phyloP scores from a whole-genome alignment of 2,113 vertebrate species.

The Notarius lentiginosus region DNA sequence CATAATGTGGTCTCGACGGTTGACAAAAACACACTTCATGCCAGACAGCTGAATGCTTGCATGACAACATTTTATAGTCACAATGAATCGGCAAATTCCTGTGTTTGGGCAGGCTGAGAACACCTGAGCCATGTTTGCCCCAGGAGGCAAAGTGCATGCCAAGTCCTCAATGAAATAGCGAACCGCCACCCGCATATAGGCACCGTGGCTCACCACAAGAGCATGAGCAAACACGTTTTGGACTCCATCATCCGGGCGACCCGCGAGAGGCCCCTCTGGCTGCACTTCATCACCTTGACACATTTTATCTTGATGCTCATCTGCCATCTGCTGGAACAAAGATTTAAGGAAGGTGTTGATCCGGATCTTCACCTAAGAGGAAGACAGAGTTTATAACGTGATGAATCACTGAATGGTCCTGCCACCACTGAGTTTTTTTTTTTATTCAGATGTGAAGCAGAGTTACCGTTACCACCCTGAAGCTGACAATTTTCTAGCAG shows the following conservation, averaged over 20 bases:
- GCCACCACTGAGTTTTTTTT: too few species aligned
- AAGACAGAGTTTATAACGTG: not conserved
- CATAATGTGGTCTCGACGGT: constrained; percentile 79
- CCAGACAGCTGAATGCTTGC: constrained; percentile 54
- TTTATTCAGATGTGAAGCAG: not conserved
- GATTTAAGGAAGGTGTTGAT: constrained; percentile 80
- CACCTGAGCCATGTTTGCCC: constrained; percentile 68
- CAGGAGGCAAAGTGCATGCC: constrained; percentile 72
- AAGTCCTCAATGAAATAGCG: constrained; percentile 84
- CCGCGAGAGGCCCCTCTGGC: constrained; percentile 11
- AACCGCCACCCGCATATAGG: constrained; percentile 82
- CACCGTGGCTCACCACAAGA: constrained; percentile 87
- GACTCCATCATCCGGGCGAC: constrained; percentile 57
- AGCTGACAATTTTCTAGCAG: not conserved
- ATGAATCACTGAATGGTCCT: not conserved
- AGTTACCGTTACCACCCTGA: not conserved
- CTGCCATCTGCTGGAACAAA: constrained; percentile 73
- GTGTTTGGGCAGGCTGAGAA: constrained; percentile 86
- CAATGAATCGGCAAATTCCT: constrained; percentile 81
- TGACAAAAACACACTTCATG: constrained; percentile 79
- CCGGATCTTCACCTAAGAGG: constrained; percentile 79
- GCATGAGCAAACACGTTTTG: constrained; percentile 69
- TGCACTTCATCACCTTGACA: not conserved
- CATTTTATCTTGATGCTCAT: constrained; percentile 58
- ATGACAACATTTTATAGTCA: constrained; percentile 68